A percentile compares a stretch with the other conserved stretches of the same genome.
These are phyloP conservation scores for Sterrhoptilus dennistouni DNA, from an alignment of 2,113 vertebrate species.

Conservation along the genomic window DNA sequence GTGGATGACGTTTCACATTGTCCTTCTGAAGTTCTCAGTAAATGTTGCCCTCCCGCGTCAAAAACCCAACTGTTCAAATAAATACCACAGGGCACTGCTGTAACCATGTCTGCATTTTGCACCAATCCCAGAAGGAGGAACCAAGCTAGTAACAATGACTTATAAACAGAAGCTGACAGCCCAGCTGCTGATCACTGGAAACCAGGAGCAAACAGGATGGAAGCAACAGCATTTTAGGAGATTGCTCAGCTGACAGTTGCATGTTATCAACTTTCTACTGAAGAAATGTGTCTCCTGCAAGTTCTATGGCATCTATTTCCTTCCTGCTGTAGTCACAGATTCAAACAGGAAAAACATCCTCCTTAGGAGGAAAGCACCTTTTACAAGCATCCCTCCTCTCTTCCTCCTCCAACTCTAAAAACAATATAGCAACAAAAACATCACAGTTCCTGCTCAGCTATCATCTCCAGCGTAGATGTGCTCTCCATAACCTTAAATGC, in stretches of 20 bases:
- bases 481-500: neutral
- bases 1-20: neutral
- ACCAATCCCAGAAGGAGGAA: fast-evolving
- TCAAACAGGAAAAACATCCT: neutral
- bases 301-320: neutral
- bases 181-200: neutral
- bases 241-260: neutral
- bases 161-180: neutral
- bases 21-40: neutral
- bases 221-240: neutral
- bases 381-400: neutral
- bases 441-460: neutral
- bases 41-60: neutral
- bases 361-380: neutral
- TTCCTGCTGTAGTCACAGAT: neutral
- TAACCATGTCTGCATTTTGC: neutral
- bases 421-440: neutral
- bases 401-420: neutral
- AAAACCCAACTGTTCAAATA: neutral
- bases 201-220: neutral
- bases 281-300: fast-evolving
- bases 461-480: neutral
- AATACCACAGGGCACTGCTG: neutral
- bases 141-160: neutral
- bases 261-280: neutral